Conservation (phyloP, 2,888 invertebrate species). For the Noctua fimbriata region DNA sequence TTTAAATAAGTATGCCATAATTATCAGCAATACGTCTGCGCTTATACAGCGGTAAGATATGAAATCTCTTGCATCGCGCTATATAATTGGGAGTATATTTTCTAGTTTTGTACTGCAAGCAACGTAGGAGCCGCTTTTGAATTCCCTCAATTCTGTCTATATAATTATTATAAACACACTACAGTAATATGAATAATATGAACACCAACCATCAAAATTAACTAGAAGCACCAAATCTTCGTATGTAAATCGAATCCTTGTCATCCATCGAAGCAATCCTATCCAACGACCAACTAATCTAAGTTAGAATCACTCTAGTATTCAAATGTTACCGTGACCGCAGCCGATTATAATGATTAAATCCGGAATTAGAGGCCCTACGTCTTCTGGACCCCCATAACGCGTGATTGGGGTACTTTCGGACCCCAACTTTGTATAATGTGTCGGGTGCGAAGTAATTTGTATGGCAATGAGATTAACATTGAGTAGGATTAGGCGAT, state of each 20-base stretch:
- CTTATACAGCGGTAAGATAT: too few species aligned
- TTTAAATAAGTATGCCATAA: too few species aligned
- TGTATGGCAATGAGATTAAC: constrained; percentile 69
- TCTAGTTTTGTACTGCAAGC: too few species aligned
- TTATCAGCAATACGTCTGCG: too few species aligned
- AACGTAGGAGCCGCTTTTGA: too few species aligned
- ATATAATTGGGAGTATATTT: too few species aligned
- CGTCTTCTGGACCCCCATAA: constrained; percentile 69
- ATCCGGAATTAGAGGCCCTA: constrained; percentile 72
- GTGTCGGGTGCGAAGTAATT: constrained; percentile 68
- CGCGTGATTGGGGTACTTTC: constrained; percentile 71
- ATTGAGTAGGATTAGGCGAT: constrained; percentile 66
- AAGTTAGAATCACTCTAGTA: constrained; percentile 66
- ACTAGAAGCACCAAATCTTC: constrained; percentile 12
- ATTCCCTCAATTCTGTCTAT: too few species aligned
- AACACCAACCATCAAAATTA: constrained; percentile 16
- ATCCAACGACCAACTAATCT: constrained; percentile 56
- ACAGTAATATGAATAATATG: neutral
- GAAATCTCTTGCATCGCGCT: too few species aligned
- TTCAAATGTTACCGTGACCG: constrained; percentile 66
- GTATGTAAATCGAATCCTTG: constrained; percentile 28
- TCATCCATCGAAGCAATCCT: constrained; percentile 50
- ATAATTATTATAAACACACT: too few species aligned
- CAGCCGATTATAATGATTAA: constrained; percentile 76
- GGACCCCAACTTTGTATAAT: constrained; percentile 62